These are phyloP conservation scores for Ruditapes philippinarum DNA, from an alignment of 1,140 invertebrate species.

Conservation along the genomic window DNA sequence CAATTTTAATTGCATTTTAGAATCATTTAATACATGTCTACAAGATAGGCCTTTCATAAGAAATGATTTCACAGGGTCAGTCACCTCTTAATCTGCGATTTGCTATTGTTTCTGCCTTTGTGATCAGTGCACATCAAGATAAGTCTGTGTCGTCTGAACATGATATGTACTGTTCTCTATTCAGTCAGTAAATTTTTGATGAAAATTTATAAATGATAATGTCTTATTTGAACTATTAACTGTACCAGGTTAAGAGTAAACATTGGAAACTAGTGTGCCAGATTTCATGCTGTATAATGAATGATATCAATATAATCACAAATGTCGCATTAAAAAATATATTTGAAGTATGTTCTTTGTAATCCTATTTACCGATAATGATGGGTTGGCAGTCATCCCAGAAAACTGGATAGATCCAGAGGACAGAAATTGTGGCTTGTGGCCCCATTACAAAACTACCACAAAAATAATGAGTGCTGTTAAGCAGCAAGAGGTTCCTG, in stretches of 20 bases:
- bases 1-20: too few species aligned
- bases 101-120: not conserved
- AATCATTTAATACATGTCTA: too few species aligned
- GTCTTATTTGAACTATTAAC: not conserved
- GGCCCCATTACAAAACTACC: not conserved
- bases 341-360: constrained; percentile 8
- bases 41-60: too few species aligned
- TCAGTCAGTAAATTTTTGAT: not conserved
- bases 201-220: not conserved
- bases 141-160: not conserved
- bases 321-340: not conserved
- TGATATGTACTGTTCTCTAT: not conserved
- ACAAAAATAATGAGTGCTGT: not conserved
- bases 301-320: not conserved
- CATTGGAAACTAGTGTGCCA: not conserved
- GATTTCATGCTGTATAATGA: not conserved
- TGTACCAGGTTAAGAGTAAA: not conserved
- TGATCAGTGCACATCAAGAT: not conserved
- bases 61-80: too few species aligned
- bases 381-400: constrained; percentile 6
- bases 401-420: constrained; percentile 11
- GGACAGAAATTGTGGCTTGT: not conserved
- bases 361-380: not conserved
- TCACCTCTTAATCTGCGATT: too few species aligned
- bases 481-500: not conserved